A percentile compares a stretch with the other conserved stretches of the same genome.
Evolutionary conservation across 2,797 vertebrate species (phyloP).

Genomic region (Tarsius wallacei): DNA sequence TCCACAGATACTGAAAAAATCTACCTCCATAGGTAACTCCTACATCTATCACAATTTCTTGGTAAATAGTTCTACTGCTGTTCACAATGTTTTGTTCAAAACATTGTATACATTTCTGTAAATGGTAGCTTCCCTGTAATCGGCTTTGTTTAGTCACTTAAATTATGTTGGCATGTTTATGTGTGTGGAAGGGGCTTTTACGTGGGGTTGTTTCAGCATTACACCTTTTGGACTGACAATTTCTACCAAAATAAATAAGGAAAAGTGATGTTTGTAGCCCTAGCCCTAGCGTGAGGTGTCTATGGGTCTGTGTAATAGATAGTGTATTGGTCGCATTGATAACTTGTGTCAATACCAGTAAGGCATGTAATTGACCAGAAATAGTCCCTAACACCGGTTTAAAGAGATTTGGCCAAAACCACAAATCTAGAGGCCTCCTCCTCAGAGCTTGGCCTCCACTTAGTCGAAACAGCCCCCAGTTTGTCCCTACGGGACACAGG

Average conservation of each 20-base stretch:
- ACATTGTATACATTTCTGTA: not conserved
- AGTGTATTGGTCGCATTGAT: slow-evolving; percentile 67
- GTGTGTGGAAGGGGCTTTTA: not conserved
- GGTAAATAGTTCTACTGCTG: not conserved
- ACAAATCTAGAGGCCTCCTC: slow-evolving; percentile 87
- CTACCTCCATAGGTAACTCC: accelerated
- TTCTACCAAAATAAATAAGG: not conserved
- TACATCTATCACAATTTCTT: not conserved
- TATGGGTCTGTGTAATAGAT: not conserved
- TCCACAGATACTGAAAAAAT: not conserved
- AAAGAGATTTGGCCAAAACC: slow-evolving; percentile 89
- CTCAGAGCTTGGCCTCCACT: slow-evolving; percentile 82
- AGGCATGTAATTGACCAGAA: slow-evolving; percentile 85
- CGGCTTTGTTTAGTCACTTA: not conserved
- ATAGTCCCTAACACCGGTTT: slow-evolving; percentile 82
- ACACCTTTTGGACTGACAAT: not conserved
- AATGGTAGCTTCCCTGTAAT: not conserved
- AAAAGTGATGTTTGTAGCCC: not conserved
- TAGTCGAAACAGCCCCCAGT: slow-evolving; percentile 86
- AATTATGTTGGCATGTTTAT: not conserved
- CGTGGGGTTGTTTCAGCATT: accelerated
- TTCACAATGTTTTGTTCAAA: not conserved
- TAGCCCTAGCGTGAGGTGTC: not conserved
- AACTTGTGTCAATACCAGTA: slow-evolving; percentile 65
- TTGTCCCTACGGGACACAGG: slow-evolving; percentile 92